Evolutionary conservation across 1,140 invertebrate genomes (phyloP), one percentile per base, ranked within the genome.

Genomic region (Drosophila mauritiana): DNA sequence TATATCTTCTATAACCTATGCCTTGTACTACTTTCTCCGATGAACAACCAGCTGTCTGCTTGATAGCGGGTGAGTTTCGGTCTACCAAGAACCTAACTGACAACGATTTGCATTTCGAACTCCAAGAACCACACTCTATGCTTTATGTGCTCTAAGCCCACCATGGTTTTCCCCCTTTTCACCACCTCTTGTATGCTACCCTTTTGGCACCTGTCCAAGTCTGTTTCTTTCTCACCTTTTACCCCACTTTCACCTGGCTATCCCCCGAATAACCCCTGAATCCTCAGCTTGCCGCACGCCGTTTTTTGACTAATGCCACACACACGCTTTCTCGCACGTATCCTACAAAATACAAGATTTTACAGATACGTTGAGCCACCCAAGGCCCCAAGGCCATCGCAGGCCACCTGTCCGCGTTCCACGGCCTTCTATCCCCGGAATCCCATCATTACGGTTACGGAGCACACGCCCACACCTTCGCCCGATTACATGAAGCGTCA

Each of bases 381-480:
- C 0, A 92, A 88, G 57, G 62, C 86, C 6, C 64, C 88, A 0
- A 73, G 88, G 15, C 73, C 81, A 52, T 85, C 92, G 39, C 92
- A 83, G 40, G 68, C 78, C 5, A 59, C 80, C 4, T 80, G 90
- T 36, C 91, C 79, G 11, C 78, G 85, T 10, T 78, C 91, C 42
- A 80, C 93, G 8, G 76, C 64, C 1, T 94, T 93, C 51, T 93
- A 93, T 61, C 93, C 94, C 1, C 94, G 95, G 42, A 98, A 98
- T 93, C 98, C 98, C 1, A 98, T 99, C 55, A 99, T 99, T 46
- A 99, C 98, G 1, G 97, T 99, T 0, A 99, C 98, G 1, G 97
- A 98, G 91, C 97, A 99, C 89, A 98, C 97, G 1, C 97, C 97
- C 0, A 96, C 96, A 8, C 97, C 97, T 10, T 97, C 96, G 2